Base-by-base conservation (phyloP, 2,797 vertebrate genomes). In the Pangasius mekongensis region DNA sequence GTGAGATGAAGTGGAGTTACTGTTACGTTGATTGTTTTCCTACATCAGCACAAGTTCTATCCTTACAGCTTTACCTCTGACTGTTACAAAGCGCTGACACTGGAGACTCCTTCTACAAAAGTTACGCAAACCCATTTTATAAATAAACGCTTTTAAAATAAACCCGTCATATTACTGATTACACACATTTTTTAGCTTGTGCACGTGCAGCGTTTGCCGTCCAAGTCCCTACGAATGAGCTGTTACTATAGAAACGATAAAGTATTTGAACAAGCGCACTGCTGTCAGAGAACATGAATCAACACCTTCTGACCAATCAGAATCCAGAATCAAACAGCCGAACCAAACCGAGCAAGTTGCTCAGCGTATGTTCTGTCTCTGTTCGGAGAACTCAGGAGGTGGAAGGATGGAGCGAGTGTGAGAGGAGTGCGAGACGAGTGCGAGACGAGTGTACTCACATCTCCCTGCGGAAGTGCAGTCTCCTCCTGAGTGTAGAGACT, bases 401-500 rank as follows among this genome's bases (percentile, higher is more conserved):
- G 11, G 24, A 49, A 47, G 20, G 76, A 33, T 4, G 14, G 49
- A 9, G 14, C 3, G 43, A 76, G 76, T 9, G 52, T 5, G 77
- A 80, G 52, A 58, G 7, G 14, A 56, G 49, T 4, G 8, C 20
- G 76, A 80, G 77, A 11, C 14, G 14, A 56, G 49, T 4, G 8
- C 20, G 76, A 80, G 77, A 11, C 14, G 7, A 8, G 36, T 39
- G 74, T 92, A 94, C 97, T 96, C 92, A 97, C 96, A 91, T 49
- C 93, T 92, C 92, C 93, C 93, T 93, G 87, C 95, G 90, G 89
- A 96, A 95, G 80, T 94, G 91, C 33, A 97, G 95, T 86, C 93
- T 96, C 90, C 95, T 97, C 93, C 95, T 95, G 92, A 97, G 94
- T n/a, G 91, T 96, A 39, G 94, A 94, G 13, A 96, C 93, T 0